These are phyloP conservation scores for Nebria brevicollis DNA, from an alignment of 2,888 invertebrate genomes.

Conservation along the genomic window DNA sequence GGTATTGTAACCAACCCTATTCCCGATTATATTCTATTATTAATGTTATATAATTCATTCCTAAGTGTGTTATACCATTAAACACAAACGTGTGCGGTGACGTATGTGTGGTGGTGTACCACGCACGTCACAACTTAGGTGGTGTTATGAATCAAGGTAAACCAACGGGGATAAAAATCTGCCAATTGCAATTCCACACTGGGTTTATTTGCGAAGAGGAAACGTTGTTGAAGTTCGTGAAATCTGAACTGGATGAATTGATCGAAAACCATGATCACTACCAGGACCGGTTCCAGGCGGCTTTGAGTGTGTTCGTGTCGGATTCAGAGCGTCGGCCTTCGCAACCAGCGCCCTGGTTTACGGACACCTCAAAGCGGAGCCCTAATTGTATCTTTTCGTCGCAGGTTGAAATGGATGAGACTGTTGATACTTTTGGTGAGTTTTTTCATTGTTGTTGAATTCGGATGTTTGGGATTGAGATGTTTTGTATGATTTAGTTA, in stretches of 20 bases:
- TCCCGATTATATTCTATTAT: too few relatives aligned
- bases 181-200: conserved; percentile 89
- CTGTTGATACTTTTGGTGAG: conserved; percentile 83
- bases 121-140: conserved; percentile 87
- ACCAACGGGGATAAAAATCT: conserved; percentile 84
- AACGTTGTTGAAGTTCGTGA: conserved; percentile 78
- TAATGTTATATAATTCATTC: conserved; percentile 32
- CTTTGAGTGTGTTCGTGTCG: conserved; percentile 77
- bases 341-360: conserved; percentile 80
- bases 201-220: conserved; percentile 83
- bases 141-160: conserved; percentile 73
- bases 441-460: conserved; percentile 19
- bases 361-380: conserved; percentile 69
- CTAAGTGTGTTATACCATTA: conserved; percentile 69
- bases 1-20: conserved; percentile 59
- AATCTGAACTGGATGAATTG: conserved; percentile 83
- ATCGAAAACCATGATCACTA: conserved; percentile 74
- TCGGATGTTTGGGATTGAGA: conserved; percentile 5
- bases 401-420: conserved; percentile 83
- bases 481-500: conserved; percentile 58
- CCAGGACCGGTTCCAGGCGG: conserved; percentile 75
- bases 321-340: conserved; percentile 75
- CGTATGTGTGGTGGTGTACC: conserved; percentile 81
- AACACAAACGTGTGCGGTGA: conserved; percentile 87
- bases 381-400: conserved; percentile 78